Conservation (phyloP, 2,113 vertebrate species). For the Pycnonotus jocosus region DNA sequence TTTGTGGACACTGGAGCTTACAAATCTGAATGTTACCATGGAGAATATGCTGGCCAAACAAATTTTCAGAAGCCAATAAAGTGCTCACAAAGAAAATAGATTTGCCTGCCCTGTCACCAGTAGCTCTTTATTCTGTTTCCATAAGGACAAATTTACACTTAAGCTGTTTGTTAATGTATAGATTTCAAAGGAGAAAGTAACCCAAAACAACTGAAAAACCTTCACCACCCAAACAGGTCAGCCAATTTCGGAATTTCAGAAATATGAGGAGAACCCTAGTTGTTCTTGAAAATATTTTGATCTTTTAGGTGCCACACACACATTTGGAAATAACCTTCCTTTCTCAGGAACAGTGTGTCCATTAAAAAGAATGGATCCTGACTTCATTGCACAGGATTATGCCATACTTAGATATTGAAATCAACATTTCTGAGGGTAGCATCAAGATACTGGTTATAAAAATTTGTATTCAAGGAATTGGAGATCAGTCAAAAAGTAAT, state of each 20-base stretch:
- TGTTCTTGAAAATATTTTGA: not conserved
- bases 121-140: not conserved
- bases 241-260: not conserved
- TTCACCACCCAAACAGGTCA: accelerated
- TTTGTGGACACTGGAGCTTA: not conserved
- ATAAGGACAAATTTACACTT: not conserved
- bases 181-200: not conserved
- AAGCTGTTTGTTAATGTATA: not conserved
- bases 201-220: not conserved
- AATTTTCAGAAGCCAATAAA: not conserved
- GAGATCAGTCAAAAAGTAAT: not conserved
- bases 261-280: not conserved
- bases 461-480: not conserved
- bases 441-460: not conserved
- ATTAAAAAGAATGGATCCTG: not conserved
- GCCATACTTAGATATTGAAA: not conserved
- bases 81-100: not conserved
- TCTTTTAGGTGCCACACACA: not conserved
- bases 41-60: not conserved
- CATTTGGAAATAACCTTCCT: not conserved
- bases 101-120: not conserved
- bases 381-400: not conserved
- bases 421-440: not conserved
- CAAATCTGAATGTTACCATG: not conserved
- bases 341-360: not conserved